Percentiles rank a stretch among this genome's conserved stretches.
Evolutionary conservation across 2,888 invertebrate genomes (phyloP).

Genomic region (Bruchidius siliquastri): DNA sequence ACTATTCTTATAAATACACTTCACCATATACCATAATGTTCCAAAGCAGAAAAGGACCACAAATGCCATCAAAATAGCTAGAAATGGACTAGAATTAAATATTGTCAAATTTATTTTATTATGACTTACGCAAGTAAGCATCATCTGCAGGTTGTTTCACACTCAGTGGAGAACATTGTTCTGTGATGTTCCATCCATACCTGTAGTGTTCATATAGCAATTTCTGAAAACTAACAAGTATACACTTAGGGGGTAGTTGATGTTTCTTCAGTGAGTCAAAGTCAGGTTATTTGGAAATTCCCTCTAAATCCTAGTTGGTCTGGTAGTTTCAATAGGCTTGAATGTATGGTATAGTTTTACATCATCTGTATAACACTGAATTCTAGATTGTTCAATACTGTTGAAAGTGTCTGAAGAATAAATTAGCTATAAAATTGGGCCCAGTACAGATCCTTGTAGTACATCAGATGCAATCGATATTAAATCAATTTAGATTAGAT

Average conservation of each 20-base stretch:
- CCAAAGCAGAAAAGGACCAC: conserved; percentile 46
- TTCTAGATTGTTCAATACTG: too few relatives aligned
- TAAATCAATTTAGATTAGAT: too few relatives aligned
- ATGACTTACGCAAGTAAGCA: conserved; percentile 45
- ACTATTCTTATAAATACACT: conserved; percentile 45
- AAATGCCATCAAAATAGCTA: conserved; percentile 46
- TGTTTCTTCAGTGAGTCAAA: too few relatives aligned
- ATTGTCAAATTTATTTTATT: not conserved
- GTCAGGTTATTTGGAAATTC: too few relatives aligned
- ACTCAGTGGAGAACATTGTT: conserved; percentile 35
- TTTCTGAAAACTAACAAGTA: conserved; percentile 31
- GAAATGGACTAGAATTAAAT: conserved; percentile 21
- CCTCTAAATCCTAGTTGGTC: too few relatives aligned
- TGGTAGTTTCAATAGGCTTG: too few relatives aligned
- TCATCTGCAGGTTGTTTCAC: conserved; percentile 45
- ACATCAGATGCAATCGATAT: too few relatives aligned
- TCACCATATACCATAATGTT: conserved; percentile 48
- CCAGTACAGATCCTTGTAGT: too few relatives aligned
- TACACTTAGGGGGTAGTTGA: not conserved
- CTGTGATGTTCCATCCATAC: conserved; percentile 45
- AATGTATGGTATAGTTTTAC: too few relatives aligned
- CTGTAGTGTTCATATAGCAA: conserved; percentile 44
- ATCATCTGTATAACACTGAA: too few relatives aligned
- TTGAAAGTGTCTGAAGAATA: too few relatives aligned
- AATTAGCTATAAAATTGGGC: too few relatives aligned